Base-by-base conservation (phyloP, 2,113 vertebrate species). In the Gobio gobio region DNA sequence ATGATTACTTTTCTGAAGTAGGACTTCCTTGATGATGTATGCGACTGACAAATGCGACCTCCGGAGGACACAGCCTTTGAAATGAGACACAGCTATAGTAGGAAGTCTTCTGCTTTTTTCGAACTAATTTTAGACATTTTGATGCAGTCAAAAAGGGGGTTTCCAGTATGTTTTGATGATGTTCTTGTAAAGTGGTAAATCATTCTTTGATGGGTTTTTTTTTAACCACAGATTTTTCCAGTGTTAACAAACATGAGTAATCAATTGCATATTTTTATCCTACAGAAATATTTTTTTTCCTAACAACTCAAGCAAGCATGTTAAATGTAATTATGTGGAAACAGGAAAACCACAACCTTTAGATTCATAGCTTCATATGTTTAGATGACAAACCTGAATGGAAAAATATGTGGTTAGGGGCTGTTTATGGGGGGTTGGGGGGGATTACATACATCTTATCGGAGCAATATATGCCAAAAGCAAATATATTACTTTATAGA, bases 151-250 rank as follows among this genome's bases (percentile, higher is more conserved):
- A 36, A 78, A 59, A n/a, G 29, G 18, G 51, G 54, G 22, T 58
- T 78, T 78, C 33, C 76, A 43, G 33, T 14, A 59, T 43, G 54
- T 40, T 58, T 40, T 40, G 6, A 78, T 29, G 14, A 56, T 77
- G 54, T 59, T 40, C 12, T 59, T 40, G 5, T 36, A 14, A 36
- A 40, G 51, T 36, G 29, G 16, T 40, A 20, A 68, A 1, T 40
- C 29, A 68, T 58, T 16, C 18, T 58, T 78, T 77, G 18, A 5
- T 56, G 3, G 22, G 36, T 5, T 77, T 75, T 13, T 54, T 33
- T 77, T 77, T 75, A 78, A 40, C 75, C 29, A 36, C 51, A 59
- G 14, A n/a, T 78, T 51, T 78, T 78, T 61, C 36, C 22, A 61
- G 22, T 61, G 77, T 36, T 43, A 22, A 13, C 40, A 59, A 22